Conservation (phyloP, 64 coral and sea anemone species). For the Catalaphyllia jardinei region DNA sequence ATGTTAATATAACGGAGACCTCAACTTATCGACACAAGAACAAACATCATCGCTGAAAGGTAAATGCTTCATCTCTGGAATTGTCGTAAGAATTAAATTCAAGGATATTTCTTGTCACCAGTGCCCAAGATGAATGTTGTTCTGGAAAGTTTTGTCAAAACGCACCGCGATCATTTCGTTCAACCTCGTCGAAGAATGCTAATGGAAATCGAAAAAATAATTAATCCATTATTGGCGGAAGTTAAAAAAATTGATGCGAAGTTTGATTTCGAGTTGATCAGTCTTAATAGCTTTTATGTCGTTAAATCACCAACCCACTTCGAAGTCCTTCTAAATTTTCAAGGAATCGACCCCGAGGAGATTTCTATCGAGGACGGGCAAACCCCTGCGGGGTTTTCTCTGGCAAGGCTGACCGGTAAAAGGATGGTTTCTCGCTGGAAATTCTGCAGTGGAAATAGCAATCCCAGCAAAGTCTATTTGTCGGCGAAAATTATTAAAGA, state of each 20-base stretch:
- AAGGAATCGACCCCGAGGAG: conserved; percentile 54
- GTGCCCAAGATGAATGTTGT: neutral
- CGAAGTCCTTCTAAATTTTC: conserved; percentile 59
- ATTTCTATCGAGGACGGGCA: conserved; percentile 78
- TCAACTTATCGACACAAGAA: neutral
- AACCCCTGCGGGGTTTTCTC: conserved; percentile 56
- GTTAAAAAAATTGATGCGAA: conserved; percentile 31
- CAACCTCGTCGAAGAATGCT: conserved; percentile 12
- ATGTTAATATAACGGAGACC: neutral
- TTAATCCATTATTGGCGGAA: conserved; percentile 60
- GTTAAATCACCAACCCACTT: conserved; percentile 28
- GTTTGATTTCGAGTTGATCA: conserved; percentile 49
- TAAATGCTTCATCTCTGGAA: neutral
- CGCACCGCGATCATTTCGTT: conserved; percentile 17
- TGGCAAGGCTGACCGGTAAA: conserved; percentile 41
- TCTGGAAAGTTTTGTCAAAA: conserved; percentile 36
- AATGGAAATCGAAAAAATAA: conserved; percentile 41
- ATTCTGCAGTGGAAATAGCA: conserved; percentile 53
- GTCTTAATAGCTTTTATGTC: conserved; percentile 18
- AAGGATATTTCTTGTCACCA: neutral
- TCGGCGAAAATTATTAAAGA: conserved; percentile 68
- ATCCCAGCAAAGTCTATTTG: conserved; percentile 71
- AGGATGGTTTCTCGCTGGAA: conserved; percentile 30
- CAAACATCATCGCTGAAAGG: neutral
- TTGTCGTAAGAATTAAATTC: neutral